Conservation (phyloP, 2,113 vertebrate genomes). For the Clarias batrachus region DNA sequence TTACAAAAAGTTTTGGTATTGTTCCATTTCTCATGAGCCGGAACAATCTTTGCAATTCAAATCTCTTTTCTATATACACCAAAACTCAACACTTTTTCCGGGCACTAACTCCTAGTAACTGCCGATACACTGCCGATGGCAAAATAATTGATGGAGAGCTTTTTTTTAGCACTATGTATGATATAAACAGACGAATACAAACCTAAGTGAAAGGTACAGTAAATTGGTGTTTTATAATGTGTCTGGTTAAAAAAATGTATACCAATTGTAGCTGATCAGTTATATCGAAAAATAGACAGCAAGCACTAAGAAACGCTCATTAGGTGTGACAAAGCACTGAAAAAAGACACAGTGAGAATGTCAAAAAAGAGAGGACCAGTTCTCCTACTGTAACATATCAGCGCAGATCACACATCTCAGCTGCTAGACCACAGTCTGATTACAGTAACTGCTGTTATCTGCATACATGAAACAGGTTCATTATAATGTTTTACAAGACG, state of each 20-base stretch:
- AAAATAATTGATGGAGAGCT: background rate
- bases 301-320: background rate
- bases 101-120: background rate
- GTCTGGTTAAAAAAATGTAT: background rate
- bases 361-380: background rate
- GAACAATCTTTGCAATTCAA: too few relatives aligned
- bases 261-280: background rate
- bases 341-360: background rate
- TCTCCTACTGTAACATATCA: background rate
- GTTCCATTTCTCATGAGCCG: too few relatives aligned
- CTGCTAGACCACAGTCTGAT: background rate
- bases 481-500: slow-evolving; percentile 3
- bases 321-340: background rate
- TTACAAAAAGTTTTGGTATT: too few relatives aligned
- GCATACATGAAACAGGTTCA: background rate
- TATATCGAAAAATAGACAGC: background rate
- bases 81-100: background rate
- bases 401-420: background rate
- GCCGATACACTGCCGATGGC: background rate
- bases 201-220: background rate
- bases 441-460: background rate
- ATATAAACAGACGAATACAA: background rate
- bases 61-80: too few relatives aligned
- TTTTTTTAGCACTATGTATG: background rate
- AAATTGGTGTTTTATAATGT: background rate